Base-by-base conservation (phyloP, 2,888 invertebrate genomes). In the Therioaphis trifolii region DNA sequence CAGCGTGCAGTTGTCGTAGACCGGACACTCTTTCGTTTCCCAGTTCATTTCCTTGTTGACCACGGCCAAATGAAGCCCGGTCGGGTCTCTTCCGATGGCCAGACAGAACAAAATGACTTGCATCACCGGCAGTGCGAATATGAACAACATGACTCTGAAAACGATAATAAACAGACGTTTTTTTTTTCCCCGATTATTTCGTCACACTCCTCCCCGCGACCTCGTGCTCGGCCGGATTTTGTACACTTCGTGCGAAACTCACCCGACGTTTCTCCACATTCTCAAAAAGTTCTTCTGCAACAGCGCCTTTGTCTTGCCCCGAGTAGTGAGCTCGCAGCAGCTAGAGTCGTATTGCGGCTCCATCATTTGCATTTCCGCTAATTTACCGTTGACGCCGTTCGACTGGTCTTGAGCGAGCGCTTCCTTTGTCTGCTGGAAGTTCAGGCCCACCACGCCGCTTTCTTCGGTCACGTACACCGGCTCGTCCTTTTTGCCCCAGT, bases 71-170 rank as follows among this genome's bases (percentile, higher is more conserved):
- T 92, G 93, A 4, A 97, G 91, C 74, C 94, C 95, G 84, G 92
- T 93, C 0, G 96, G 96, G 88, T 96, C 96, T 40, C 95, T 91
- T 74, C 96, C 96, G 86, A 96, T 96, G 84, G 97, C 97, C 88
- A 96, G 90, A 88, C 97, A 97, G 91, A 97, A 97, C 84, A 97
- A 92, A 84, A 96, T 95, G 85, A 97, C 96, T 90, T 97, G 96
- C 93, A 97, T 94, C 43, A 96, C 95, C n/a, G 97, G 97, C 87
- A 97, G 89, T 52, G 96, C 95, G 89, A 97, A 97, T 88, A 97
- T 96, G 90, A 97, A 97, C 88, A 96, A 90, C 94, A 97, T 95
- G 4, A 35, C 35, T 35, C 35, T 35, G 35, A 35, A 35, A 35
- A 35, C 35, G 35, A 35, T 5, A 35, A 35, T 35, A 35, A 7